Conservation (phyloP, 2,113 vertebrate genomes). For the Triplophysa rosa region DNA sequence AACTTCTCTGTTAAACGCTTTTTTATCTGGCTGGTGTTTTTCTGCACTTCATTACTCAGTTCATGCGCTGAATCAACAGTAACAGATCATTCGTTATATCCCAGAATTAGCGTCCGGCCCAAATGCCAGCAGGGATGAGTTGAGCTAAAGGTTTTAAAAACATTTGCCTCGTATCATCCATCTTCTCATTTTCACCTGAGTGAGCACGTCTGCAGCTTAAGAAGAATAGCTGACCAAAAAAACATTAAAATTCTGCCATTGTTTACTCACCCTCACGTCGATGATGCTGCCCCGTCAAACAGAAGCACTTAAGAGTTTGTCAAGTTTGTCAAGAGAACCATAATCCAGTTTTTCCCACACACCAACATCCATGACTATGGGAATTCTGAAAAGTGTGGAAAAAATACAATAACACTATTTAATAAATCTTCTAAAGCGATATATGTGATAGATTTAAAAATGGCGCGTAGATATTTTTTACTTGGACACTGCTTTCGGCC, state of each 20-base stretch:
- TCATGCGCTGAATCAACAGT: conserved; percentile 63
- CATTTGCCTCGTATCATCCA: background rate
- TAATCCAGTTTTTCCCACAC: no score
- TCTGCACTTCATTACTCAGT: conserved; percentile 61
- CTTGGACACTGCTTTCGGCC: no score
- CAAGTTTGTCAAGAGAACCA: no score
- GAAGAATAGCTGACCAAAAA: background rate
- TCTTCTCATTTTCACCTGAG: conserved; percentile 25
- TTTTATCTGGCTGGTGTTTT: conserved; percentile 58
- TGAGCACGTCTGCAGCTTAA: background rate
- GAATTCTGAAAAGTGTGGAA: no score
- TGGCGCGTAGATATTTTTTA: no score
- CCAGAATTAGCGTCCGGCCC: conserved; percentile 58
- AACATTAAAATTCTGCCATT: background rate
- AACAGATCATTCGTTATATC: conserved; percentile 54
- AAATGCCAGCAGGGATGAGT: conserved; percentile 52
- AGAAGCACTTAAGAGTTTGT: background rate
- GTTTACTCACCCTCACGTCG: background rate
- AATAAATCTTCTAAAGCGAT: no score
- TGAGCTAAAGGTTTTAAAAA: conserved; percentile 34
- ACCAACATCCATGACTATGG: no score
- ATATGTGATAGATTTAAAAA: no score
- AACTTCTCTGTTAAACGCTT: conserved; percentile 59
- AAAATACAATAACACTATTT: no score
- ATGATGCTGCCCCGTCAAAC: background rate